phyloP scores from a whole-genome alignment of 2,113 vertebrate genomes.

The Bagarius yarrelli region DNA sequence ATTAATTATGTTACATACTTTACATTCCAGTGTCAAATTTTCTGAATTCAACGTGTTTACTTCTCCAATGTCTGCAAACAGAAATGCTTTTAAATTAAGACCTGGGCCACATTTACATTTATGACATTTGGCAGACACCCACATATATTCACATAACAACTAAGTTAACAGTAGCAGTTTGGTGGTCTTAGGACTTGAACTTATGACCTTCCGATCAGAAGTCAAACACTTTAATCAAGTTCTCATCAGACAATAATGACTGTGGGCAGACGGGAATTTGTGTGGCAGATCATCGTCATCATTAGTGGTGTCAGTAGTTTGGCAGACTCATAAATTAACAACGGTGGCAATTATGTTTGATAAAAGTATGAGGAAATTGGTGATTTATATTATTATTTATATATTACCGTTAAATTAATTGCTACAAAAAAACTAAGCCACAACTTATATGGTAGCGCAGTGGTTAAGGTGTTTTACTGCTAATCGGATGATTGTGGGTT shows the following conservation, averaged over 20 bases:
- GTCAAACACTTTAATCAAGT: not conserved
- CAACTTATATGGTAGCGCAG: no score
- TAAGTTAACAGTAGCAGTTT: no score
- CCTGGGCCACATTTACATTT: no score
- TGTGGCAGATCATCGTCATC: not conserved
- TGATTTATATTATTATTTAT: not conserved
- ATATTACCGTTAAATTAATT: not conserved
- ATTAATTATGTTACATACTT: no score
- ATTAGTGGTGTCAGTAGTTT: not conserved
- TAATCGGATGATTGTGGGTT: no score
- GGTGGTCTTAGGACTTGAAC: not conserved
- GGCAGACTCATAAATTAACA: not conserved
- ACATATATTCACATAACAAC: no score
- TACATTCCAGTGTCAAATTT: no score
- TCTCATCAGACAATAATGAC: not conserved
- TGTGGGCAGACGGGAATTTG: not conserved
- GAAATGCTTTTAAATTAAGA: no score
- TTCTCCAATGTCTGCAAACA: no score
- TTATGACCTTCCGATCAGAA: not conserved
- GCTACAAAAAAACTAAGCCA: not conserved
- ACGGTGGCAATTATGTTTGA: not conserved
- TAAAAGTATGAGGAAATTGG: not conserved
- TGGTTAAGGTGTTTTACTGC: no score
- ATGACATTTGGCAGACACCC: no score
- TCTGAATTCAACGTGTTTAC: no score